A percentile compares a stretch with the other conserved stretches of the same genome.
phyloP scores from a whole-genome alignment of 2,888 invertebrate species.

The Lasioglossum pauxillum region DNA sequence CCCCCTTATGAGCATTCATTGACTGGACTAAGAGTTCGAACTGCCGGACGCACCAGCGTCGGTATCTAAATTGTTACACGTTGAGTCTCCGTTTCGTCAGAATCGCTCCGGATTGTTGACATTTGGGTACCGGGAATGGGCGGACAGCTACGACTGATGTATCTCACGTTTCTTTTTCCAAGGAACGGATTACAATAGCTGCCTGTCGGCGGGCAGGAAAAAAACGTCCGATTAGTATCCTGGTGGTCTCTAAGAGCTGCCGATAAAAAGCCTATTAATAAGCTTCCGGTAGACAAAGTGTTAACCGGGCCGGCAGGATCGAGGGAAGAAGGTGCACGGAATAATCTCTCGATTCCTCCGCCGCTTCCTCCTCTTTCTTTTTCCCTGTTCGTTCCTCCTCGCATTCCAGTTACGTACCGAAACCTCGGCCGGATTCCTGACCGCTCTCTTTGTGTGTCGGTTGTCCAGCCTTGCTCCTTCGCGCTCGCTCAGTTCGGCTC shows the following conservation, averaged over 20 bases:
- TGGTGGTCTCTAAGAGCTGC: background rate
- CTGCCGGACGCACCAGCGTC: background rate
- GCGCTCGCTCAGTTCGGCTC: conserved; percentile 26
- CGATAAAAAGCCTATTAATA: conserved; percentile 7
- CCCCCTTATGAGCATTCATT: too few species aligned
- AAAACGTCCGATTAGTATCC: background rate
- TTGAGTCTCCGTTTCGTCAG: background rate
- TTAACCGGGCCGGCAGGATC: background rate
- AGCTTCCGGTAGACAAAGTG: conserved; percentile 1
- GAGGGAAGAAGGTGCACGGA: conserved; percentile 28
- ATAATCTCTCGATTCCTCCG: conserved; percentile 49
- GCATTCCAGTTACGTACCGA: conserved; percentile 62
- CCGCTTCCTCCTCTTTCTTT: conserved; percentile 10
- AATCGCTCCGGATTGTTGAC: background rate
- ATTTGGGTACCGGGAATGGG: background rate
- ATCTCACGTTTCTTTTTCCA: background rate
- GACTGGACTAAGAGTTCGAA: too few species aligned
- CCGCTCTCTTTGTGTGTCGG: conserved; percentile 53
- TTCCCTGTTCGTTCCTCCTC: conserved; percentile 25
- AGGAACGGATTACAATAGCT: background rate
- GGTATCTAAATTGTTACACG: background rate
- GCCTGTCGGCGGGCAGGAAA: background rate
- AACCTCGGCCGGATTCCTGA: conserved; percentile 66
- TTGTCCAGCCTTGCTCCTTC: conserved; percentile 45
- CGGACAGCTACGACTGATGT: background rate